These are phyloP conservation scores for Phalacrocorax pelagicus DNA, from an alignment of 2,113 vertebrate species.

Conservation along the genomic window DNA sequence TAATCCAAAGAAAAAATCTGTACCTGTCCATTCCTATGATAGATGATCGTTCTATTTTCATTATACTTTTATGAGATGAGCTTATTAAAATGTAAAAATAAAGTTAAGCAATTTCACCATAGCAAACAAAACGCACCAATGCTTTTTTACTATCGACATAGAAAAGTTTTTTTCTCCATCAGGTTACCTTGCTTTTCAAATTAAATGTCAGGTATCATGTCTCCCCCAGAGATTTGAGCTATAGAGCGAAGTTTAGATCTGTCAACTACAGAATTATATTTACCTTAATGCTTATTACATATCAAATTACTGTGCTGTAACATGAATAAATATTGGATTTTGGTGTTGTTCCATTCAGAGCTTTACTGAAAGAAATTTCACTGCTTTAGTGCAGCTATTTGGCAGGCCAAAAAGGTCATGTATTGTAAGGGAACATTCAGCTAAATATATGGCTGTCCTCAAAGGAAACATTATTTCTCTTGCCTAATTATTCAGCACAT, in stretches of 20 bases:
- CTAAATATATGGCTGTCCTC: background rate
- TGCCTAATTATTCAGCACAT: background rate
- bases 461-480: background rate
- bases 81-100: slow-evolving; percentile 77
- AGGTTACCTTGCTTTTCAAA: slow-evolving; percentile 62
- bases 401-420: background rate
- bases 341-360: slow-evolving; percentile 32
- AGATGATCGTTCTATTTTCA: slow-evolving; percentile 72
- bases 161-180: slow-evolving; percentile 44
- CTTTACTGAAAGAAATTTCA: slow-evolving; percentile 3
- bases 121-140: slow-evolving; percentile 67
- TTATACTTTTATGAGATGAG: slow-evolving; percentile 72
- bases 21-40: slow-evolving; percentile 39
- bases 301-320: slow-evolving; percentile 43
- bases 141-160: background rate
- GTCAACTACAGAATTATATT: slow-evolving; percentile 38
- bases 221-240: slow-evolving; percentile 46
- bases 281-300: slow-evolving; percentile 56
- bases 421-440: background rate
- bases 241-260: slow-evolving; percentile 59
- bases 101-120: slow-evolving; percentile 65
- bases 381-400: background rate
- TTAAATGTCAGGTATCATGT: slow-evolving; percentile 70
- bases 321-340: slow-evolving; percentile 59
- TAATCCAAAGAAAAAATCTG: slow-evolving; percentile 24